phyloP scores from a whole-genome alignment of 2,888 invertebrate species.

The Cantharis lateralis region DNA sequence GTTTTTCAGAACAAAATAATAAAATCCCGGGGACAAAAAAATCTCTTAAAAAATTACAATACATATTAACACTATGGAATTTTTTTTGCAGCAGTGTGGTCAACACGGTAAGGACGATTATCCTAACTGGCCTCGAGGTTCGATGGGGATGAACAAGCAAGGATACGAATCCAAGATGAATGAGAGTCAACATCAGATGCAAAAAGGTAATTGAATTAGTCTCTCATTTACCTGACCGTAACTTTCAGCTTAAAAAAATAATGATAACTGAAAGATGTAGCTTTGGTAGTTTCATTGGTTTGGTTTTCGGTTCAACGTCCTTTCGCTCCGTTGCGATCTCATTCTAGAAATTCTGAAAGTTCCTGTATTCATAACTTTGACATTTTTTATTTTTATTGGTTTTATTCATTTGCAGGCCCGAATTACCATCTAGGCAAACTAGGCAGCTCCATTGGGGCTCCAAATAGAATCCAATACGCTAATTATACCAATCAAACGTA shows the following conservation, averaged over 20 bases:
- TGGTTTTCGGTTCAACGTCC: conserved; percentile 2
- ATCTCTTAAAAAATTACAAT: not conserved
- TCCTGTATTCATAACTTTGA: not conserved
- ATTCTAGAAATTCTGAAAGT: conserved; percentile 5
- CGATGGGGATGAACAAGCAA: conserved; percentile 59
- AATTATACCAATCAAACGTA: conserved; percentile 20
- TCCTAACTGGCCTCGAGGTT: conserved; percentile 59
- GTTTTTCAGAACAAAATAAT: not conserved
- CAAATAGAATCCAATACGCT: conserved; percentile 16
- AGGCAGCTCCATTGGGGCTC: conserved; percentile 20
- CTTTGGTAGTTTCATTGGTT: not conserved
- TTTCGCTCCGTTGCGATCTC: conserved; percentile 1
- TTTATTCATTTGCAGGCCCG: conserved; percentile 23
- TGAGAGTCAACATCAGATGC: conserved; percentile 58
- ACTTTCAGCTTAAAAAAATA: not conserved
- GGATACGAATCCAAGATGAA: conserved; percentile 64
- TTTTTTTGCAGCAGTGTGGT: conserved; percentile 57
- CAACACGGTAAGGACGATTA: conserved; percentile 60
- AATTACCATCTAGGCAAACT: conserved; percentile 29
- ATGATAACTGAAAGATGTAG: not conserved
- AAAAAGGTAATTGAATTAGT: conserved; percentile 55
- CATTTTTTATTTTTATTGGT: conserved; percentile 10
- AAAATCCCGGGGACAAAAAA: not conserved
- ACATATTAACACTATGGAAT: conserved; percentile 8
- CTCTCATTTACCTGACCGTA: conserved; percentile 20